A percentile compares a stretch with the other conserved stretches of the same genome.
phyloP scores from a whole-genome alignment of 2,113 vertebrate species.

The Etheostoma cragini region DNA sequence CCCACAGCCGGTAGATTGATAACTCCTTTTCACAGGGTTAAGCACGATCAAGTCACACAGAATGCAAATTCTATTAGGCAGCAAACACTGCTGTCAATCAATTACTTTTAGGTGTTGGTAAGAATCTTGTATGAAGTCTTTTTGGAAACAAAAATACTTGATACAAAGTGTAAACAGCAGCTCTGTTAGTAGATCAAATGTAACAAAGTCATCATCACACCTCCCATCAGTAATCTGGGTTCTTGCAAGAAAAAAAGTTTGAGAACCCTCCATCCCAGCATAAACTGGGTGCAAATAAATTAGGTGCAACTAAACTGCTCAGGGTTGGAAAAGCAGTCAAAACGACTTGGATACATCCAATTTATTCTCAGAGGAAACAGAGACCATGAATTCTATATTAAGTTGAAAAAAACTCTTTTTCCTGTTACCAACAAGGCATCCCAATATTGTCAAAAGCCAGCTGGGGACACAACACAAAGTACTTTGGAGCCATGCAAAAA shows the following conservation, averaged over 20 bases:
- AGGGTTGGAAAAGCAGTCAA: constrained; percentile 22
- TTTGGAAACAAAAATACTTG: constrained; percentile 9
- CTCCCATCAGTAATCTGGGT: constrained; percentile 10
- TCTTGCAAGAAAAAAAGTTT: constrained; percentile 18
- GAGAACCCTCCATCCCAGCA: constrained; percentile 11
- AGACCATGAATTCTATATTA: background rate
- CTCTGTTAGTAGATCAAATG: background rate
- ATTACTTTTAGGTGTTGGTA: background rate
- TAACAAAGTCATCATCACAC: constrained; percentile 5
- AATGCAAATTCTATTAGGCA: constrained; percentile 53
- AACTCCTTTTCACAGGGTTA: constrained; percentile 62
- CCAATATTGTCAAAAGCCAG: constrained; percentile 27
- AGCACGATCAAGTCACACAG: constrained; percentile 42
- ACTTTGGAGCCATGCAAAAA: constrained; percentile 13
- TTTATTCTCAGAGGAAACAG: constrained; percentile 19
- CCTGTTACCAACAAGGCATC: background rate
- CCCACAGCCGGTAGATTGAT: constrained; percentile 60
- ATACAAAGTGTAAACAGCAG: constrained; percentile 8
- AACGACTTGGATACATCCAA: constrained; percentile 26
- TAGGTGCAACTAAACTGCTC: constrained; percentile 21
- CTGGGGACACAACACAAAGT: constrained; percentile 11
- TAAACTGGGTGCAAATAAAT: constrained; percentile 16
- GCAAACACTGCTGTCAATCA: constrained; percentile 54
- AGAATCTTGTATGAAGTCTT: constrained; percentile 3
- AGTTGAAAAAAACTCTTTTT: constrained; percentile 19